Evolutionary conservation across 2,888 invertebrate genomes (phyloP), one percentile per base, ranked within the genome.

Genomic region (Drosophila greeni): DNA sequence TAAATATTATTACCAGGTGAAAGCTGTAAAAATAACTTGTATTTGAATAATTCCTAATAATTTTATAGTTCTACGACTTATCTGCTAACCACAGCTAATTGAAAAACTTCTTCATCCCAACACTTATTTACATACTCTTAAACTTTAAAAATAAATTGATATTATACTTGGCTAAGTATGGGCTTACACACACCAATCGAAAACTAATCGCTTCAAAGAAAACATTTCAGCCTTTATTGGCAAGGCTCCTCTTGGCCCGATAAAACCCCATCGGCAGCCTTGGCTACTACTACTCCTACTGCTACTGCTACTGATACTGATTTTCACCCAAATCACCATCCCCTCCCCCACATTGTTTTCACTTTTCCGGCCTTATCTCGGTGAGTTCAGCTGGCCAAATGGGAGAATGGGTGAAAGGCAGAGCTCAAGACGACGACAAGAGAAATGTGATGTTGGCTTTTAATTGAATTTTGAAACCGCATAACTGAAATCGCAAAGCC

Each of bases 401-500:
- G 24, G 33, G 12, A n/a, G 14, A 20, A 31, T 39, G 7, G 16
- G 8, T 26, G 47, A 39, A 33, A 33, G 9, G 14, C 14, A 7
- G 33, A 31, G 31, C 45, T 31, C 36, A 56, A 45, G 48, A 52
- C 29, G 70, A 59, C 51, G 70, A 59, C 55, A 60, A 52, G 58
- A 70, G 65, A 72, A 72, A 68, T 82, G 76, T 77, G 81, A 84
- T 80, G 85, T 78, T 74, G 68, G 65, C 67, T 82, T 84, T 85
- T 82, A 82, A 82, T 82, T 82, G 82, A 82, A 82, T 82, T 82
- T 76, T 65, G 72, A 70, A 72, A 72, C 73, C 80, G 81, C 85
- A 80, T 79, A 81, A 84, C 83, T 82, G 85, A 84, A 82, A 82
- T 74, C 74, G 73, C 79, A 76, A 83, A 83, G 75, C 79, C 76